These are phyloP conservation scores for Lucilia cuprina DNA, from an alignment of 1,140 invertebrate genomes.

Conservation along the genomic window DNA sequence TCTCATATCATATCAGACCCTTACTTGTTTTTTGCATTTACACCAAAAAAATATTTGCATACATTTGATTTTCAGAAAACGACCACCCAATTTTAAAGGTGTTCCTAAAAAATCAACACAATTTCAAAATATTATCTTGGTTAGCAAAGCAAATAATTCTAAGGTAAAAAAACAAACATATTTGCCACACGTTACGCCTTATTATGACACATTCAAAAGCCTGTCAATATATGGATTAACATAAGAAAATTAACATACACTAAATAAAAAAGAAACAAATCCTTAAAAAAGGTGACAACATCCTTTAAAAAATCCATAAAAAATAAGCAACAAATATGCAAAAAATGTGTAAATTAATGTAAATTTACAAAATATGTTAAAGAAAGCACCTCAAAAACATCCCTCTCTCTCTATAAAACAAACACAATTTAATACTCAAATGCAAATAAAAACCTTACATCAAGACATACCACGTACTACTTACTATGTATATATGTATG, in stretches of 20 bases:
- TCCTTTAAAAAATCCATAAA: not conserved
- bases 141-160: not conserved
- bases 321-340: not conserved
- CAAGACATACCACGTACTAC: too few species aligned
- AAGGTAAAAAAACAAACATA: not conserved
- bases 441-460: too few species aligned
- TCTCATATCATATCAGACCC: too few species aligned
- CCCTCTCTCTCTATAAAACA: not conserved
- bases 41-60: not conserved
- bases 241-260: slow-evolving; percentile 26
- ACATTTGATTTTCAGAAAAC: not conserved
- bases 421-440: not conserved
- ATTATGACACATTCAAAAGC: slow-evolving; percentile 32
- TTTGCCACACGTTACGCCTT: slow-evolving; percentile 22
- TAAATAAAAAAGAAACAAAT: slow-evolving; percentile 11
- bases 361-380: not conserved
- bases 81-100: not conserved
- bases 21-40: too few species aligned
- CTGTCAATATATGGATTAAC: not conserved
- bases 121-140: not conserved
- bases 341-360: slow-evolving; percentile 13
- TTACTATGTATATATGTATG: not conserved
- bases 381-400: not conserved
- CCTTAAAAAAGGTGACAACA: slow-evolving; percentile 23
- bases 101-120: not conserved